Base-by-base conservation (phyloP, 2,113 vertebrate species). In the Tragelaphus scriptus region DNA sequence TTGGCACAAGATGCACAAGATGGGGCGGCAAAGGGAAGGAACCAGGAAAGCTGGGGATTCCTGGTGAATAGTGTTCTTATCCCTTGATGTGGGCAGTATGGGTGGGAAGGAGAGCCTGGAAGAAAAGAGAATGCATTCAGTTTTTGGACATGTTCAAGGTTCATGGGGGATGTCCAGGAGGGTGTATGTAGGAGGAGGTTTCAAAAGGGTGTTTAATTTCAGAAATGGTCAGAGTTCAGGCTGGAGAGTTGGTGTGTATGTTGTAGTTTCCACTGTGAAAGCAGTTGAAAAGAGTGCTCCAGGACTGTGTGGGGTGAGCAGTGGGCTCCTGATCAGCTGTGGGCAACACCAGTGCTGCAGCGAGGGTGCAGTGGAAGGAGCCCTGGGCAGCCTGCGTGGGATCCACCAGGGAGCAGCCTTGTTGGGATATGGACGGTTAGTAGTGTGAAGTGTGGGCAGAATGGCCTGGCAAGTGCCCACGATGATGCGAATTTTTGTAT, bases 401-500 rank as follows among this genome's bases (percentile, higher is more conserved):
- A 49, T 25, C 30, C 11, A 1, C 32, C 19, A 32, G 30, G 44
- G 19, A 71, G 36, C 63, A 28, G 2, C 82, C 2, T 16, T 21
- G 2, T 11, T 7, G 87, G 53, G 8, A 4, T 10, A 7, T 6
- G 0, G 36, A 25, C 2, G n/a, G 25, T 58, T 36, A 26, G 15
- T 23, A 3, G 40, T 88, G 32, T 49, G 36, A 90, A 28, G 58
- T 44, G 19, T 51, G 32, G 32, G 47, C 55, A 40, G 30, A 47
- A 81, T 32, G 68, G 30, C 61, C 44, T n/a, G 28, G 25, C 28
- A 63, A 23, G 47, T 53, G 16, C 68, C 6, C 56, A 10, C 26
- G 13, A 49, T 19, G 11, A 56, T 65, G 82, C 81, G 36, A 53
- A 63, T 77, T 87, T 59, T 82, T 88, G 55, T 81, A 44, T 75